Evolutionary conservation across 2,888 invertebrate species (phyloP).

Genomic region (Volucella zonaria): DNA sequence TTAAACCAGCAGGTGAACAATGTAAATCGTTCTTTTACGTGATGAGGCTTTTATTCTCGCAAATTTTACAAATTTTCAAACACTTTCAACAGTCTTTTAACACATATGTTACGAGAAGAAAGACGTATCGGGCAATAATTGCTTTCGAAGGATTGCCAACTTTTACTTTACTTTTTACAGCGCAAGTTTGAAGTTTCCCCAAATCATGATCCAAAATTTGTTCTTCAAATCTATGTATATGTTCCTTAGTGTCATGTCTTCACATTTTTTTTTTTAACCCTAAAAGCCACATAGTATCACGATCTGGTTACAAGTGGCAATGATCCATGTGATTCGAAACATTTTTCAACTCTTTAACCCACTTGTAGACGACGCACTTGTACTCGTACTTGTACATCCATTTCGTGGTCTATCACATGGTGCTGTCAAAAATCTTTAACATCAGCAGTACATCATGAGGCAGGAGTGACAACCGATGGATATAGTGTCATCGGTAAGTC

Average conservation of each 20-base stretch:
- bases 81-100: too few species aligned
- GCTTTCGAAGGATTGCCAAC: too few species aligned
- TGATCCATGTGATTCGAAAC: constrained; percentile 53
- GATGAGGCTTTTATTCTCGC: too few species aligned
- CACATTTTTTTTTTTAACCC: neutral
- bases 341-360: constrained; percentile 64
- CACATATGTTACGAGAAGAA: too few species aligned
- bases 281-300: constrained; percentile 46
- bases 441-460: constrained; percentile 63
- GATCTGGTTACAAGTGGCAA: constrained; percentile 50
- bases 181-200: neutral
- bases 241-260: neutral
- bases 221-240: neutral
- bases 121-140: too few species aligned
- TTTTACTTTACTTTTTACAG: too few species aligned
- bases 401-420: constrained; percentile 53
- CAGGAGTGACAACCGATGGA: constrained; percentile 69
- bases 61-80: too few species aligned
- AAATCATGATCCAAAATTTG: neutral
- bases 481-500: constrained; percentile 61
- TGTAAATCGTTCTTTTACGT: too few species aligned
- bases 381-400: constrained; percentile 50
- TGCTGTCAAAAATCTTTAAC: constrained; percentile 58
- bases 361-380: constrained; percentile 49
- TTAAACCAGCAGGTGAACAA: too few species aligned